Conservation (phyloP, 2,113 vertebrate species). For the Erinaceus europaeus region DNA sequence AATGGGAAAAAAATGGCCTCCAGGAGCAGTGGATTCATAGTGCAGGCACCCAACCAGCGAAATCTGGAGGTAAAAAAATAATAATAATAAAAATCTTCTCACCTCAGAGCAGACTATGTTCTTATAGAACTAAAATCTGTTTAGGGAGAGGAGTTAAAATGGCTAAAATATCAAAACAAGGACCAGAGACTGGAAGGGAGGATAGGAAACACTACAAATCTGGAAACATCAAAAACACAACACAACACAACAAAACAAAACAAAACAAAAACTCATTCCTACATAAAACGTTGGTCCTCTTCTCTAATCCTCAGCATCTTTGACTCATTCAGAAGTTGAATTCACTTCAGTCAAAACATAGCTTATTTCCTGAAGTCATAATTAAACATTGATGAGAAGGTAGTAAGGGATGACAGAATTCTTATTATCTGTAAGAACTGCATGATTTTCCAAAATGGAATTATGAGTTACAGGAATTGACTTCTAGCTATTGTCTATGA, state of each 20-base stretch:
- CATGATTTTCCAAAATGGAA: conserved; percentile 41
- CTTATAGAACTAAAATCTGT: not conserved
- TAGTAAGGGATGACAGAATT: conserved; percentile 16
- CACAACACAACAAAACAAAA: not conserved
- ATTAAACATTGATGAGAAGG: conserved; percentile 28
- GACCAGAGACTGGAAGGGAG: not conserved
- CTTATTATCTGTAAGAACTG: conserved; percentile 44
- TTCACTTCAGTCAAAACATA: conserved; percentile 46
- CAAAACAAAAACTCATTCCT: not conserved
- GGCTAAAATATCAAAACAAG: not conserved
- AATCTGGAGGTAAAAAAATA: too few species aligned
- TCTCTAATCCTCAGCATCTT: conserved; percentile 52
- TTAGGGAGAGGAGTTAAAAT: not conserved
- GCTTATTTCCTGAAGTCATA: conserved; percentile 46
- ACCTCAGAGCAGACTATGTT: not conserved
- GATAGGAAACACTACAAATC: not conserved
- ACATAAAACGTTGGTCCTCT: conserved; percentile 27
- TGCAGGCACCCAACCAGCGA: too few species aligned
- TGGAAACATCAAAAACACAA: not conserved
- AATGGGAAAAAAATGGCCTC: too few species aligned
- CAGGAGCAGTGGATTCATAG: too few species aligned
- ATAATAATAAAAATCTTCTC: too few species aligned
- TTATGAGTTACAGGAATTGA: conserved; percentile 20
- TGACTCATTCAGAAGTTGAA: conserved; percentile 56
- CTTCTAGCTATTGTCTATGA: conserved; percentile 10